These are phyloP conservation scores for Nasonia giraulti DNA, from an alignment of 1,140 invertebrate genomes.

Conservation along the genomic window DNA sequence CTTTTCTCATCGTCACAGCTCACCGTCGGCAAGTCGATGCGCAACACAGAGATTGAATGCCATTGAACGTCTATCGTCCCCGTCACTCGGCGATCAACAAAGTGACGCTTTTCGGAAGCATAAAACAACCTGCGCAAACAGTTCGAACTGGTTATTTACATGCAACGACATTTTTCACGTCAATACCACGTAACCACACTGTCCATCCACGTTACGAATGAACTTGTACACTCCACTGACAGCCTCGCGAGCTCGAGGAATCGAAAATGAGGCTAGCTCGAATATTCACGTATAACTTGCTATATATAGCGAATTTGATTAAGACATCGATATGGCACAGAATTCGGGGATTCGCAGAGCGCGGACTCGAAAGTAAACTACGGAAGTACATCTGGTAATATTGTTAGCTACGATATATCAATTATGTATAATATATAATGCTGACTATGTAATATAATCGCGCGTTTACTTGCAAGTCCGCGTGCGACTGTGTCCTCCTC, in stretches of 20 bases:
- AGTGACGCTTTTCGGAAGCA: not conserved
- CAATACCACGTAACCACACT: conserved; percentile 11
- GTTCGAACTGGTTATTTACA: not conserved
- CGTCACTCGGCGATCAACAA: not conserved
- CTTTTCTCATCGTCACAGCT: conserved; percentile 17
- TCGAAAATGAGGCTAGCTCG: conserved; percentile 20
- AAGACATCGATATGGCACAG: conserved; percentile 51
- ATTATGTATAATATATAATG: conserved; percentile 24
- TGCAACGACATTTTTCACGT: not conserved
- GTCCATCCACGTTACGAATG: not conserved
- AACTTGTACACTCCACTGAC: conserved; percentile 13
- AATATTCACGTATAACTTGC: not conserved
- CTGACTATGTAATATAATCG: not conserved
- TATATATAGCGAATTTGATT: conserved; percentile 32
- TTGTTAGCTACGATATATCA: conserved; percentile 14
- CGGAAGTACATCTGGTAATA: not conserved
- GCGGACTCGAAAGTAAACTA: conserved; percentile 28
- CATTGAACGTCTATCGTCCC: not conserved
- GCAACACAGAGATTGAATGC: conserved; percentile 33
- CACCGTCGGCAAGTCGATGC: not conserved
- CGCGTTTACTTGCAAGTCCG: too few species aligned
- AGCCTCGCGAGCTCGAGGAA: not conserved
- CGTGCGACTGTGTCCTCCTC: not conserved
- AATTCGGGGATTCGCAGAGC: conserved; percentile 37
- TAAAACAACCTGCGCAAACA: not conserved